Percentiles rank a stretch among this genome's conserved stretches.
phyloP scores from a whole-genome alignment of 2,888 invertebrate species.

The Coremacera marginata region DNA sequence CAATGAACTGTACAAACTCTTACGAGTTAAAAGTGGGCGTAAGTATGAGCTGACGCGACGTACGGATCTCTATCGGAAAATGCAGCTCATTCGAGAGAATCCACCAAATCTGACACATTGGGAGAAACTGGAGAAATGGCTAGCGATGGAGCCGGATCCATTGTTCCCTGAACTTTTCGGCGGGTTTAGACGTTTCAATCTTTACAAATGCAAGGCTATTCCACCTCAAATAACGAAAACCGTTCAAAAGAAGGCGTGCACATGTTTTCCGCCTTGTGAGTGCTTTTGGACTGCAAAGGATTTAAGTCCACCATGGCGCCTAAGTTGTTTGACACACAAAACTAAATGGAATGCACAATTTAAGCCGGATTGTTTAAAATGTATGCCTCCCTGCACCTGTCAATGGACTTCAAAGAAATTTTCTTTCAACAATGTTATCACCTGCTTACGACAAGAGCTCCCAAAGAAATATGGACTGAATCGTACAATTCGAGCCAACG shows the following conservation, averaged over 20 bases:
- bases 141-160: conserved; percentile 45
- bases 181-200: conserved; percentile 48
- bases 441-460: conserved; percentile 35
- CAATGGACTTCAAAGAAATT: conserved; percentile 44
- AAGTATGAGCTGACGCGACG: conserved; percentile 70
- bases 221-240: conserved; percentile 14
- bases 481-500: neutral
- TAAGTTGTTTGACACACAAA: conserved; percentile 33
- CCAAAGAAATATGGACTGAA: conserved; percentile 41
- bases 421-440: conserved; percentile 22
- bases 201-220: conserved; percentile 33
- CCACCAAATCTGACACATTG: conserved; percentile 71
- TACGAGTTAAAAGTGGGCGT: conserved; percentile 71
- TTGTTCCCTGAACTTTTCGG: conserved; percentile 56
- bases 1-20: conserved; percentile 71
- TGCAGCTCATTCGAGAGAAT: conserved; percentile 71
- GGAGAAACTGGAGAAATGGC: conserved; percentile 66
- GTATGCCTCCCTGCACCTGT: conserved; percentile 47
- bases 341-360: conserved; percentile 27
- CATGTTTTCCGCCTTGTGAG: conserved; percentile 57
- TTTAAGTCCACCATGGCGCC: conserved; percentile 43
- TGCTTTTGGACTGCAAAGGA: conserved; percentile 53
- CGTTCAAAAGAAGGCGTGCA: conserved; percentile 38
- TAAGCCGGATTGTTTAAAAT: conserved; percentile 20
- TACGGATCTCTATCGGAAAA: conserved; percentile 71